Base-by-base conservation (phyloP, 1,140 invertebrate species). In the Neuroterus valhalla region DNA sequence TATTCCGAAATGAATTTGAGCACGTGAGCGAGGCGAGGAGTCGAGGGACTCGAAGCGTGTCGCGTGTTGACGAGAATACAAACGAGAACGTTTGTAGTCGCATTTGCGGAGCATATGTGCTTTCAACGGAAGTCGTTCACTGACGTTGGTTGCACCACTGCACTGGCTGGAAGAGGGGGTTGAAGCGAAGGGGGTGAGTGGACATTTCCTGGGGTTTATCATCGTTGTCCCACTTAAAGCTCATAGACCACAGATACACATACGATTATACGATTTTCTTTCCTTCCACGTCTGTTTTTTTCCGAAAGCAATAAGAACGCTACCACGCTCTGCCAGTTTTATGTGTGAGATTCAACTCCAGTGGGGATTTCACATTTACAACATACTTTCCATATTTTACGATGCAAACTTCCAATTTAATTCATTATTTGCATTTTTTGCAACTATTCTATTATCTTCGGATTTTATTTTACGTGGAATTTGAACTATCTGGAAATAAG, bases 131-230 rank as follows among this genome's bases (percentile, higher is more conserved):
- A 48, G 46, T 48, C 17, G 46, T 19, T 48, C 46, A 48, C 46
- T 48, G 15, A 48, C 15, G 46, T 48, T 48, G 46, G 46, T 48
- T 48, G 46, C 46, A 17, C 46, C n/a, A n/a, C n/a, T 48, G 46
- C n/a, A 4, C 11, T 45, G 46, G 46, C 17, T 48, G 17, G 17
- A n/a, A 48, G n/a, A 19, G 46, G 46, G 46, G 46, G n/a, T 48
- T 3, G 2, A 48, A 48, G 46, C 17, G 46, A 48, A 48, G 5
- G 8, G 46, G 15, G 46, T 48, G n/a, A 48, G 46, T 48, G 46
- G 46, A 17, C 46, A 48, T 48, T 48, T 48, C 46, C 46, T 48
- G 46, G 46, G 46, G 46, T 48, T 48, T 48, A 48, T 48, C 46
- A 48, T 48, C 46, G 46, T 48, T n/a, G 17, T 17, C n/a, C 46